These are phyloP conservation scores for Acheta domesticus DNA, from an alignment of 2,888 invertebrate species.

Conservation along the genomic window DNA sequence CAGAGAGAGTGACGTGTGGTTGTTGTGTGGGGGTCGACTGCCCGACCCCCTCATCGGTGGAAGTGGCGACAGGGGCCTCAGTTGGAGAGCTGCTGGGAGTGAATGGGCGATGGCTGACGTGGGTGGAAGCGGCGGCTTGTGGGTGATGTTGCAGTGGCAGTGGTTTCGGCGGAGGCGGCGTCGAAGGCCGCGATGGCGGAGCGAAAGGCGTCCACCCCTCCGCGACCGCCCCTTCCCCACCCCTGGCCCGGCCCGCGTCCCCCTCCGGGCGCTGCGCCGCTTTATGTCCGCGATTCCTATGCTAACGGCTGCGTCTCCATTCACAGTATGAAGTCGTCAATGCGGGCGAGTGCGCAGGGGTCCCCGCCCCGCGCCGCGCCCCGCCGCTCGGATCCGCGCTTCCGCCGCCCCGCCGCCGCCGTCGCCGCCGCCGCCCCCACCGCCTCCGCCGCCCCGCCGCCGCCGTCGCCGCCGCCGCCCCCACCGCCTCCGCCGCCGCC, in stretches of 20 bases:
- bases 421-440: background rate
- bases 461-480: too few relatives aligned
- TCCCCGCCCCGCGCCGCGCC: background rate
- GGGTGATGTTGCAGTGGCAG: background rate
- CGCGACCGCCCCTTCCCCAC: background rate
- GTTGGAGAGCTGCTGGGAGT: too few relatives aligned
- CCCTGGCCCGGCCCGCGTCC: background rate
- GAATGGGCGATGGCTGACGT: too few relatives aligned
- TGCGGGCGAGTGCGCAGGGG: background rate
- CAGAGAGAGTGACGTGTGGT: too few relatives aligned
- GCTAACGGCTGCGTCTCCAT: slow-evolving; percentile 18
- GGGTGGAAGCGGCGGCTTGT: background rate
- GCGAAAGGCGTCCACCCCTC: background rate
- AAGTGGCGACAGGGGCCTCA: too few relatives aligned
- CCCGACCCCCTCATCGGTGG: too few relatives aligned
- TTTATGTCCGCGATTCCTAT: slow-evolving; percentile 10
- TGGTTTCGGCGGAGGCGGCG: background rate
- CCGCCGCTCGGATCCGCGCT: background rate
- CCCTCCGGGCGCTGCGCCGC: background rate
- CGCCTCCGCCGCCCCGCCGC: too few relatives aligned
- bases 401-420: background rate
- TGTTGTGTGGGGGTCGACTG: too few relatives aligned
- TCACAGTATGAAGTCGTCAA: slow-evolving; percentile 18
- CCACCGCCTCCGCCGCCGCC: too few relatives aligned
- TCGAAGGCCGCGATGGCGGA: background rate